phyloP scores from a whole-genome alignment of 2,888 invertebrate species.

The Stenichneumon culpator region DNA sequence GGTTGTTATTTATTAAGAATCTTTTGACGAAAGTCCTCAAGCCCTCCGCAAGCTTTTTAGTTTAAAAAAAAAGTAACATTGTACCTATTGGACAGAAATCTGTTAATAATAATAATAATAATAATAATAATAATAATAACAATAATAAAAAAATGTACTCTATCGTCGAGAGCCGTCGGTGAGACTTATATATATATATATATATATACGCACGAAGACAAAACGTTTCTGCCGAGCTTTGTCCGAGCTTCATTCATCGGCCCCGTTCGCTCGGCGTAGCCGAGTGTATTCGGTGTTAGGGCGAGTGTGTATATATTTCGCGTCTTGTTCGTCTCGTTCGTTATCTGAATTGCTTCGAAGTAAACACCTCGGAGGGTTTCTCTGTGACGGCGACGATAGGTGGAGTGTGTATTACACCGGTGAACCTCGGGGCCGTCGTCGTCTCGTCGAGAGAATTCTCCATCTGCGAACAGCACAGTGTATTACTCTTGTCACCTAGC shows the following conservation, averaged over 20 bases:
- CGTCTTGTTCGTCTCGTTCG: slow-evolving; percentile 57
- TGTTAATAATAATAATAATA: no score
- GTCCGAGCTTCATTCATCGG: not conserved
- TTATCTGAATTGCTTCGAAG: slow-evolving; percentile 59
- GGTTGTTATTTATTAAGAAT: no score
- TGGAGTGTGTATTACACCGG: slow-evolving; percentile 42
- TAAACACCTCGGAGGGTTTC: slow-evolving; percentile 44
- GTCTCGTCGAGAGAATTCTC: slow-evolving; percentile 47
- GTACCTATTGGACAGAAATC: no score
- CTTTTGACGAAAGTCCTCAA: no score
- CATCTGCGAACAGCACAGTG: slow-evolving; percentile 47
- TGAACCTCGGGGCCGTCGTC: slow-evolving; percentile 18
- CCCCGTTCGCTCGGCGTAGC: not conserved
- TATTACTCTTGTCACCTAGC: slow-evolving; percentile 46
- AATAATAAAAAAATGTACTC: no score
- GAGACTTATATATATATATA: no score
- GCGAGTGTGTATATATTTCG: slow-evolving; percentile 12
- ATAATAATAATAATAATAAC: no score
- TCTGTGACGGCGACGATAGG: slow-evolving; percentile 13
- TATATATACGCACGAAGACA: not conserved
- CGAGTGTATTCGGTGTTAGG: not conserved
- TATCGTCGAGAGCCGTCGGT: no score
- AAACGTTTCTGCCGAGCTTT: not conserved
- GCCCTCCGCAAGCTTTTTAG: no score
- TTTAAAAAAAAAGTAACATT: no score